Percentiles rank a stretch among this genome's conserved stretches.
Conservation (phyloP, 1,140 invertebrate species). For the Drosophila truncata region DNA sequence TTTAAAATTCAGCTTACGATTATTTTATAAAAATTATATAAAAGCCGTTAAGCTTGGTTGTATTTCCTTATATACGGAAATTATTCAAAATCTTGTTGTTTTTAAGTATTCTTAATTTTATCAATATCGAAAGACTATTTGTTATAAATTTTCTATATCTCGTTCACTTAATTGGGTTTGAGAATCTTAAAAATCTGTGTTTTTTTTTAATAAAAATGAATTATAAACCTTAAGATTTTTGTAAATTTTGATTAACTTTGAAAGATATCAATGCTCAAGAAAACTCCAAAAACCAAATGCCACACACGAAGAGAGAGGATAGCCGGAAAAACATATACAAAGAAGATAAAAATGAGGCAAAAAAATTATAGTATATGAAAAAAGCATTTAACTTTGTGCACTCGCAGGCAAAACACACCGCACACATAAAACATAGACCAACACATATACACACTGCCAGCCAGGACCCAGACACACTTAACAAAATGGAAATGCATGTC, state of each 20-base stretch:
- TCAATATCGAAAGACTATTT: no score
- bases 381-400: slow-evolving; percentile 62
- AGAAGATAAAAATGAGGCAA: neutral
- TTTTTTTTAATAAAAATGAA: no score
- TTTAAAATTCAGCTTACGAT: no score
- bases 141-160: no score
- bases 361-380: slow-evolving; percentile 30
- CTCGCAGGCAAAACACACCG: slow-evolving; percentile 45
- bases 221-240: no score
- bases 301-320: neutral
- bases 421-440: slow-evolving; percentile 31
- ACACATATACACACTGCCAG: slow-evolving; percentile 8
- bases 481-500: slow-evolving; percentile 38
- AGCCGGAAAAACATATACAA: neutral
- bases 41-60: no score
- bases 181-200: no score
- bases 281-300: slow-evolving; percentile 39
- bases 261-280: neutral
- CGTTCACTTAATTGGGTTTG: no score
- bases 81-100: no score
- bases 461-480: slow-evolving; percentile 10
- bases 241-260: neutral
- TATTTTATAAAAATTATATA: no score
- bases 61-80: no score
- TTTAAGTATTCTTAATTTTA: no score